These are phyloP conservation scores for Alcis repandata DNA, from an alignment of 2,888 invertebrate species.

Conservation along the genomic window DNA sequence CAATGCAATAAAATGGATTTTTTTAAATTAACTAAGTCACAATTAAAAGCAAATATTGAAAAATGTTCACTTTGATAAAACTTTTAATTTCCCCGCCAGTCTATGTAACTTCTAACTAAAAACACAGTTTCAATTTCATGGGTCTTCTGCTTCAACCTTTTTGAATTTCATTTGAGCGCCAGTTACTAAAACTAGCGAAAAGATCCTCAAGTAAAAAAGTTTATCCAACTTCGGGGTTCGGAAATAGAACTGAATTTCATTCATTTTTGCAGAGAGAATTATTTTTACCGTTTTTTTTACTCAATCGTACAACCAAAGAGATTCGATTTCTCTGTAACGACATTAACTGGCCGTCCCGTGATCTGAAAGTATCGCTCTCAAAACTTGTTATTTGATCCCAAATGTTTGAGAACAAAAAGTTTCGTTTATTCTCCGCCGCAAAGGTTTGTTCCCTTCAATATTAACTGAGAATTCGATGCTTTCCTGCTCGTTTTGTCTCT, in stretches of 20 bases:
- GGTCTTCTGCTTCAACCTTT: conserved; percentile 4
- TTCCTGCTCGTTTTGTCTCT: conserved; percentile 18
- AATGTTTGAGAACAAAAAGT: conserved; percentile 41
- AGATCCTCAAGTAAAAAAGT: conserved; percentile 17
- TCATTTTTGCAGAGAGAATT: conserved; percentile 21
- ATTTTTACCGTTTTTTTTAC: conserved; percentile 23
- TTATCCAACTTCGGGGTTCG: conserved; percentile 3
- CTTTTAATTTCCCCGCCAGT: neutral
- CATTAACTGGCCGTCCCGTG: conserved; percentile 34
- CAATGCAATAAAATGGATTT: too few relatives aligned
- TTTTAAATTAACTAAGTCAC: too few relatives aligned
- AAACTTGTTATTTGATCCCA: conserved; percentile 42
- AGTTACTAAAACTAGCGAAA: conserved; percentile 5
- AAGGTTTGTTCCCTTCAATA: conserved; percentile 35
- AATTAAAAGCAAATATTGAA: too few relatives aligned
- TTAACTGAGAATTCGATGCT: conserved; percentile 35
- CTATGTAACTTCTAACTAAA: neutral
- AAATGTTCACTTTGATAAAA: neutral
- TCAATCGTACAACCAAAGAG: conserved; percentile 22
- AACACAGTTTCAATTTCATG: neutral
- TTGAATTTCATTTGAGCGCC: conserved; percentile 4
- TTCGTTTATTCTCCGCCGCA: conserved; percentile 34
- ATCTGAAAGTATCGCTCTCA: conserved; percentile 36
- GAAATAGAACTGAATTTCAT: conserved; percentile 7
- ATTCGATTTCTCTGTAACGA: conserved; percentile 32